Percentiles rank a stretch among this genome's conserved stretches.
These are phyloP conservation scores for Globodera rostochiensis DNA, from an alignment of 1,140 invertebrate species.

Conservation along the genomic window DNA sequence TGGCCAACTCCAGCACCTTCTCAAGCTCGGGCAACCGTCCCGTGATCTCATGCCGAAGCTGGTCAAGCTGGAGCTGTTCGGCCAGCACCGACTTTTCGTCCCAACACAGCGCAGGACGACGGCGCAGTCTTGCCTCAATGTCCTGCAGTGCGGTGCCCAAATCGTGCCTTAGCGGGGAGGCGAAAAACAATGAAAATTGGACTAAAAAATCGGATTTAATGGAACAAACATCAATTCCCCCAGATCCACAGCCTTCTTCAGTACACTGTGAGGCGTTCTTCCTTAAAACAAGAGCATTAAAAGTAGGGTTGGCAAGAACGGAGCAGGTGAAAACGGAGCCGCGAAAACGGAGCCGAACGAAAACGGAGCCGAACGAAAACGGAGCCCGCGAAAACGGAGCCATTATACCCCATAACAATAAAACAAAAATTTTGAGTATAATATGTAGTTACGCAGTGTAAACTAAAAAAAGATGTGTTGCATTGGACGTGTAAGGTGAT, in stretches of 20 bases:
- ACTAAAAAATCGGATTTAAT: neutral
- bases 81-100: conserved; percentile 34
- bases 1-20: conserved; percentile 43
- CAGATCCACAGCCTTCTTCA: conserved; percentile 44
- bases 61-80: conserved; percentile 33
- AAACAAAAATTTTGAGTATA: too few species aligned
- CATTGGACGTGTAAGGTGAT: too few species aligned
- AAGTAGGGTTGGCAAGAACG: too few species aligned
- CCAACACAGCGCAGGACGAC: conserved; percentile 25
- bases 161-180: conserved; percentile 27
- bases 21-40: conserved; percentile 25
- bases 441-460: too few species aligned
- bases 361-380: too few species aligned
- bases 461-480: too few species aligned
- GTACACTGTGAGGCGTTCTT: conserved; percentile 28
- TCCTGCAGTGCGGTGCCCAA: conserved; percentile 21
- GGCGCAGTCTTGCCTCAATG: conserved; percentile 37
- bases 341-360: too few species aligned
- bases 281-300: conserved; percentile 31
- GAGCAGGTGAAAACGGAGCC: too few species aligned
- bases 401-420: too few species aligned
- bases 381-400: too few species aligned
- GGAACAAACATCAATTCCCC: conserved; percentile 32
- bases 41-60: conserved; percentile 36
- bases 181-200: neutral